These are phyloP conservation scores for Tachina grossa DNA, from an alignment of 2,888 invertebrate species.

Conservation along the genomic window DNA sequence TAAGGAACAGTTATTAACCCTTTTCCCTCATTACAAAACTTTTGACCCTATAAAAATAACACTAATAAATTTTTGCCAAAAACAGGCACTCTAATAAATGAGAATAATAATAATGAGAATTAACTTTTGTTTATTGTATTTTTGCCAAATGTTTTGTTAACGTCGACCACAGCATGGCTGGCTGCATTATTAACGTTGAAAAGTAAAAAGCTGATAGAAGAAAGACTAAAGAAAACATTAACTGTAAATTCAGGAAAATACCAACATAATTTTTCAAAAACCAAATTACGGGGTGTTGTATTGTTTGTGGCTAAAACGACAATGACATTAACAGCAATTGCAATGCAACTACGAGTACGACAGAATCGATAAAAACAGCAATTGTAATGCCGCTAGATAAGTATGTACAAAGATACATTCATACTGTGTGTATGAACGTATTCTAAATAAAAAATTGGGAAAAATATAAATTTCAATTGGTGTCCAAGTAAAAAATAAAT, in stretches of 20 bases:
- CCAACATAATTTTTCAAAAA: slow-evolving; percentile 50
- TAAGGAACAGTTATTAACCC: slow-evolving; percentile 47
- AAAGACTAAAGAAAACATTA: slow-evolving; percentile 40
- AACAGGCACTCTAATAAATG: slow-evolving; percentile 52
- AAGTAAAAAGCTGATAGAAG: slow-evolving; percentile 20
- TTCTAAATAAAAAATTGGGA: slow-evolving; percentile 59
- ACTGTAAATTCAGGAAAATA: slow-evolving; percentile 40
- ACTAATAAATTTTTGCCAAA: slow-evolving; percentile 66
- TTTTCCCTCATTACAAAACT: slow-evolving; percentile 54
- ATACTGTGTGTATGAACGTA: slow-evolving; percentile 25
- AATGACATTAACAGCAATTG: slow-evolving; percentile 63
- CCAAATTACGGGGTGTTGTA: slow-evolving; percentile 66
- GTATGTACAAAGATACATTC: background rate
- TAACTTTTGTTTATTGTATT: slow-evolving; percentile 69
- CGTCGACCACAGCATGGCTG: slow-evolving; percentile 56
- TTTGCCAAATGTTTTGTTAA: slow-evolving; percentile 72
- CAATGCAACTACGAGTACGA: slow-evolving; percentile 51
- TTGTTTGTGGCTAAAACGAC: slow-evolving; percentile 72
- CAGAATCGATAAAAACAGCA: slow-evolving; percentile 8
- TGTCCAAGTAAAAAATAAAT: slow-evolving; percentile 48
- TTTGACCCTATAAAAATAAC: slow-evolving; percentile 53
- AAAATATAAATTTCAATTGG: slow-evolving; percentile 67
- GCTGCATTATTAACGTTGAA: slow-evolving; percentile 58
- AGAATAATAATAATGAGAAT: no score
- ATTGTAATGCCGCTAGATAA: slow-evolving; percentile 34